A percentile compares a stretch with the other conserved stretches of the same genome.
phyloP scores from a whole-genome alignment of 2,797 vertebrate genomes.

The Arctocebus calabarensis region DNA sequence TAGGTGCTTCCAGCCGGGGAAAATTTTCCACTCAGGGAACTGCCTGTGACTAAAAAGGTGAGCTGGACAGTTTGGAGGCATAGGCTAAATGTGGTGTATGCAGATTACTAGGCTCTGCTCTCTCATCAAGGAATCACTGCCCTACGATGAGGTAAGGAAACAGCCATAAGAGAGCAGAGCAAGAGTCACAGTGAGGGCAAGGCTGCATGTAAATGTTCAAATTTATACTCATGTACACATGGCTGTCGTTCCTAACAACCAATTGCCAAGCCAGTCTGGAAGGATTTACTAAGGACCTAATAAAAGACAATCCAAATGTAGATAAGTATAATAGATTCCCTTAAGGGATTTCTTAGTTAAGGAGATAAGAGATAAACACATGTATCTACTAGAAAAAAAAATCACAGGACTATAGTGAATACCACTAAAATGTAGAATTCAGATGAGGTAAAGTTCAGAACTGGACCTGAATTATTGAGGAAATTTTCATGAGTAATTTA shows the following conservation, averaged over 20 bases:
- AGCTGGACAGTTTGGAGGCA: conserved; percentile 42
- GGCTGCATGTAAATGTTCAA: accelerated
- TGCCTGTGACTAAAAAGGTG: background rate
- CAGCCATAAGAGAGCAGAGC: accelerated
- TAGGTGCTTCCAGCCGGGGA: background rate
- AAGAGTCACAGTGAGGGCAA: background rate
- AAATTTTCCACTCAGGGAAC: background rate
- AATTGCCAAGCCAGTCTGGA: background rate
- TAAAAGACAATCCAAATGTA: background rate
- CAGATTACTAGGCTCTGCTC: background rate
- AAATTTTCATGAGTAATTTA: background rate
- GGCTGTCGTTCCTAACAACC: background rate
- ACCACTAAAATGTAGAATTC: background rate
- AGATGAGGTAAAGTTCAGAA: background rate
- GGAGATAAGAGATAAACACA: background rate
- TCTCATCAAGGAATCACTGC: background rate
- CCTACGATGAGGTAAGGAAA: background rate
- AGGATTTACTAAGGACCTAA: background rate
- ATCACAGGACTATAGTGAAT: background rate
- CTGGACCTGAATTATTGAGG: background rate
- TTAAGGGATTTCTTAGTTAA: background rate
- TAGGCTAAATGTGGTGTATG: background rate
- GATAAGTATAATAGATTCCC: accelerated
- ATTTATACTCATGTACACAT: accelerated
- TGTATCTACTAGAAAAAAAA: background rate